Evolutionary conservation across 2,888 invertebrate genomes (phyloP), one percentile per base, ranked within the genome.

Genomic region (Idaea biselata): DNA sequence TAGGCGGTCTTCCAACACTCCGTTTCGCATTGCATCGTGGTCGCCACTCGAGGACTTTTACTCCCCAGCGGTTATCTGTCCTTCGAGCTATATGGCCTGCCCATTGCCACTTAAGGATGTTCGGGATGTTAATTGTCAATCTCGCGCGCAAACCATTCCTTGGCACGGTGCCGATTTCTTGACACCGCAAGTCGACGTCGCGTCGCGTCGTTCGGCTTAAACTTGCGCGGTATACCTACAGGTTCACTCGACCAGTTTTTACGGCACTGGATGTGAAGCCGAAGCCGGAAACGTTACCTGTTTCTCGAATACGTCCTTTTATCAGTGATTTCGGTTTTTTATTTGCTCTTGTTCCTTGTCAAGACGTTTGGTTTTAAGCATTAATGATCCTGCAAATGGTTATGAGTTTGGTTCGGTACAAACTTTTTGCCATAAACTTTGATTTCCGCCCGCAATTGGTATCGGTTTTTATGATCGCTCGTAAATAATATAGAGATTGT

Each of bases 271-370:
- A 72, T 74, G 75, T 75, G 72, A 73, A 74, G 76, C 86, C 85
- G 88, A 73, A 74, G 76, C 86, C 85, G 88, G 88, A 88, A 86
- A 83, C 80, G 78, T 76, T 82, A 87, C 87, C 87, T 80, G 88
- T 88, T 86, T 81, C 74, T 79, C 76, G 74, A 70, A 75, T 76
- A 78, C 82, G 83, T 82, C 83, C 84, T 81, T 78, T 67, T 74
- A 74, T 73, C 80, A 73, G 75, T 73, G 77, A 77, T 77, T 82
- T 74, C 78, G 78, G 65, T 66, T 66, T 75, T 77, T 69, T 71
- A 71, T 68, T 73, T 72, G 68, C 68, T 70, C 44, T 14, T 14
- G 44, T 8, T 25, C 1, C 25, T 25, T 11, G 14, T 44, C 44
- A 14, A 44, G 44, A 44, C 56, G 57, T 63, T 54, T 17, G 6